Conservation (phyloP, 2,888 invertebrate species). For the Dysmachus trigonus region DNA sequence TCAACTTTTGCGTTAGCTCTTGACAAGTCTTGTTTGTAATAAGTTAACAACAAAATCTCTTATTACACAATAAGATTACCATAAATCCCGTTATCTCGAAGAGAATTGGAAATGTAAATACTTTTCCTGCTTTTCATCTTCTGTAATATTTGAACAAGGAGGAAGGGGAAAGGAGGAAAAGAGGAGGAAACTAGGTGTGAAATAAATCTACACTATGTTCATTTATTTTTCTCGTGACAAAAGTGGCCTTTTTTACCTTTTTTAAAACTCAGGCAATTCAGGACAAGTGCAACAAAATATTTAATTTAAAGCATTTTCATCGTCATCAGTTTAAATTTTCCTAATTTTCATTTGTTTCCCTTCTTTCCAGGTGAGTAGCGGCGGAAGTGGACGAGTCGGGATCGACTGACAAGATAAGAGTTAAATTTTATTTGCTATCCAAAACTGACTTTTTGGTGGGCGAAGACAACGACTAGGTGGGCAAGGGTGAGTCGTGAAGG, state of each 20-base stretch:
- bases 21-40: neutral
- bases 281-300: neutral
- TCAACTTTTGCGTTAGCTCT: neutral
- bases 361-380: constrained; percentile 18
- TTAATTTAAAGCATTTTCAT: neutral
- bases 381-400: neutral
- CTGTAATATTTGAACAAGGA: neutral
- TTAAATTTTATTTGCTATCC: neutral
- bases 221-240: neutral
- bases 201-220: too few relatives aligned
- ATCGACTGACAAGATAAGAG: neutral
- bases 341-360: constrained; percentile 7
- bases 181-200: too few relatives aligned
- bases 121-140: neutral
- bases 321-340: neutral
- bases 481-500: neutral
- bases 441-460: neutral
- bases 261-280: neutral
- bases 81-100: neutral
- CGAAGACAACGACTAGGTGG: neutral
- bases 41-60: neutral
- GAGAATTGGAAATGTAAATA: neutral
- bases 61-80: neutral
- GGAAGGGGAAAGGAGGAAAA: too few relatives aligned
- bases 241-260: neutral